Conservation (phyloP, 1,140 invertebrate genomes). For the Magallana gigas region DNA sequence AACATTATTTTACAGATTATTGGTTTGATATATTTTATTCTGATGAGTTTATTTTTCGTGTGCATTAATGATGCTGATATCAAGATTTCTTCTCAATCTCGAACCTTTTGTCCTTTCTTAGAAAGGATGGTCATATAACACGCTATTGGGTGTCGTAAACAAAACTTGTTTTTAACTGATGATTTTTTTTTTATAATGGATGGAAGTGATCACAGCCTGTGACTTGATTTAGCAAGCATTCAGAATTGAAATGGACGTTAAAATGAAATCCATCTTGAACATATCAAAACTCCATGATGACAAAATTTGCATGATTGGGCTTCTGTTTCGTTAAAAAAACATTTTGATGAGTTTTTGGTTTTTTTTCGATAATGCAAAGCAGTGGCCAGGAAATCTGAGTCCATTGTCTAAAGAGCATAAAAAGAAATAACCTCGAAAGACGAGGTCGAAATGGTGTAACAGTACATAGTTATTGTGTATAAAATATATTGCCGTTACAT, state of each 20-base stretch:
- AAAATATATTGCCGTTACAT: constrained; percentile 57
- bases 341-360: background rate
- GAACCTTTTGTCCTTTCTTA: background rate
- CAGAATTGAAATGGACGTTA: constrained; percentile 14
- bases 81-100: background rate
- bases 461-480: constrained; percentile 46
- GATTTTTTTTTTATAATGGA: background rate
- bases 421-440: background rate
- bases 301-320: constrained; percentile 23
- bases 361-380: constrained; percentile 18
- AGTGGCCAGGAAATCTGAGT: background rate
- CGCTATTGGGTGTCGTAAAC: background rate
- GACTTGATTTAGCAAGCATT: constrained; percentile 20
- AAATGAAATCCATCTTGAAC: constrained; percentile 30
- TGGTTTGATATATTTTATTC: constrained; percentile 34
- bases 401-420: background rate
- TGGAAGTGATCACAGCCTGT: background rate
- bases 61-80: constrained; percentile 13
- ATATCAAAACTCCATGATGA: constrained; percentile 24
- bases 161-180: background rate
- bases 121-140: constrained; percentile 4
- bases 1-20: constrained; percentile 25
- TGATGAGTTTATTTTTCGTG: background rate
- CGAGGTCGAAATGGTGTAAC: constrained; percentile 6
- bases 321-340: background rate